These are phyloP conservation scores for Xiphydria camelus DNA, from an alignment of 2,888 invertebrate genomes.

Conservation along the genomic window DNA sequence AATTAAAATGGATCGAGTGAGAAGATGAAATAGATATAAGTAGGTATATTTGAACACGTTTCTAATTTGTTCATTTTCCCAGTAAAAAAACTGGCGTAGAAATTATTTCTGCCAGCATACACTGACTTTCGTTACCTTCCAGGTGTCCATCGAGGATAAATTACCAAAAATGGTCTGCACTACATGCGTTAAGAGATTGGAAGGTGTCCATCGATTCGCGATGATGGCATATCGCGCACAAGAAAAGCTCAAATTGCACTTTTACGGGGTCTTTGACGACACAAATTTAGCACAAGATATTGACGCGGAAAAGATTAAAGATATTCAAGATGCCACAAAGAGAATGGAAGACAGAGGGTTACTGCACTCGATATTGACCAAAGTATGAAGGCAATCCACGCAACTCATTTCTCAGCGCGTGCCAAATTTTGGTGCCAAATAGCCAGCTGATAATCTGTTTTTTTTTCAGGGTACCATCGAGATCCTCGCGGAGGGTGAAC, in stretches of 20 bases:
- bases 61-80: slow-evolving; percentile 9
- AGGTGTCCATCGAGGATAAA: slow-evolving; percentile 70
- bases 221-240: slow-evolving; percentile 69
- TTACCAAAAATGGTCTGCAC: slow-evolving; percentile 72
- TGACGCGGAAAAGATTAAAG: slow-evolving; percentile 36
- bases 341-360: slow-evolving; percentile 59
- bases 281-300: slow-evolving; percentile 28
- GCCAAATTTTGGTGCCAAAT: background rate
- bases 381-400: slow-evolving; percentile 48
- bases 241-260: slow-evolving; percentile 60
- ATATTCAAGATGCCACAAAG: slow-evolving; percentile 44
- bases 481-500: slow-evolving; percentile 39
- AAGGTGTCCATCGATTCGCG: slow-evolving; percentile 70
- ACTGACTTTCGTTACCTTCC: too few species aligned
- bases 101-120: too few species aligned
- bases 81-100: too few species aligned
- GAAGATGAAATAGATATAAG: background rate
- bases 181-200: slow-evolving; percentile 67
- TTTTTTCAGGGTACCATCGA: slow-evolving; percentile 42
- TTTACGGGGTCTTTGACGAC: slow-evolving; percentile 32
- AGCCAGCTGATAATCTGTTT: background rate
- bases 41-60: background rate
- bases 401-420: background rate
- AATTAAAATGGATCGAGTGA: background rate
- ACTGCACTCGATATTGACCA: slow-evolving; percentile 62